Conservation (phyloP, 2,113 vertebrate genomes). For the Melanerpes aurifrons region DNA sequence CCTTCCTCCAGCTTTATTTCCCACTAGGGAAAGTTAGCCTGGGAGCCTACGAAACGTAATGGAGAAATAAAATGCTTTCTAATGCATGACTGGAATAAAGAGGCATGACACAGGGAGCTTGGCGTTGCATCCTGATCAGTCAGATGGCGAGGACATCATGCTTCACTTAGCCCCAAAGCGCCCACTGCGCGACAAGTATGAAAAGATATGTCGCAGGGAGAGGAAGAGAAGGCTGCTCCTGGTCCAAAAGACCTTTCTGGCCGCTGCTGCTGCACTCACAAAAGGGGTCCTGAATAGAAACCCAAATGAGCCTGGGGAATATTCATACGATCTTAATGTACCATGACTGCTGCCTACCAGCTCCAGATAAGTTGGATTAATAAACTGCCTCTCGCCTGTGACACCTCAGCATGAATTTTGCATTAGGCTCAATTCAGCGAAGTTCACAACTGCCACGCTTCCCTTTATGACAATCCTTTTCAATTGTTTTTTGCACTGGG, state of each 20-base stretch:
- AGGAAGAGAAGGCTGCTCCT: not conserved
- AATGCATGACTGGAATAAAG: conserved; percentile 50
- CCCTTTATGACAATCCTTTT: conserved; percentile 53
- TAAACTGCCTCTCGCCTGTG: conserved; percentile 55
- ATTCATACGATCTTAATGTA: conserved; percentile 13
- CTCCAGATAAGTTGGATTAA: conserved; percentile 50
- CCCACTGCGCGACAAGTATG: not conserved
- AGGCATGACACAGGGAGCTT: not conserved
- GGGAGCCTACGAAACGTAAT: not conserved
- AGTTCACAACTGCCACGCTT: conserved; percentile 60
- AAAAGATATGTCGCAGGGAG: not conserved
- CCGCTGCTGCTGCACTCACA: not conserved
- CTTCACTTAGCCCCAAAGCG: not conserved
- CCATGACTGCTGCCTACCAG: conserved; percentile 37
- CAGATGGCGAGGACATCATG: not conserved
- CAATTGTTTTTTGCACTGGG: conserved; percentile 22
- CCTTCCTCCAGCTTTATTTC: not conserved
- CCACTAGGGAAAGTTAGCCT: not conserved
- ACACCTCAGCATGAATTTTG: conserved; percentile 67
- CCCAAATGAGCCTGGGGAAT: conserved; percentile 30
- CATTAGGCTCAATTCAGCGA: conserved; percentile 63
- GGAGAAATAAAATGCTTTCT: conserved; percentile 23
- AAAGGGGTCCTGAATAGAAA: conserved; percentile 1
- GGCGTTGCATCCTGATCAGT: conserved; percentile 4
- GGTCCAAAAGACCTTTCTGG: conserved; percentile 5